Conservation (phyloP, 37 sponge, comb jelly and placozoan species). For the Ianthella basta region DNA sequence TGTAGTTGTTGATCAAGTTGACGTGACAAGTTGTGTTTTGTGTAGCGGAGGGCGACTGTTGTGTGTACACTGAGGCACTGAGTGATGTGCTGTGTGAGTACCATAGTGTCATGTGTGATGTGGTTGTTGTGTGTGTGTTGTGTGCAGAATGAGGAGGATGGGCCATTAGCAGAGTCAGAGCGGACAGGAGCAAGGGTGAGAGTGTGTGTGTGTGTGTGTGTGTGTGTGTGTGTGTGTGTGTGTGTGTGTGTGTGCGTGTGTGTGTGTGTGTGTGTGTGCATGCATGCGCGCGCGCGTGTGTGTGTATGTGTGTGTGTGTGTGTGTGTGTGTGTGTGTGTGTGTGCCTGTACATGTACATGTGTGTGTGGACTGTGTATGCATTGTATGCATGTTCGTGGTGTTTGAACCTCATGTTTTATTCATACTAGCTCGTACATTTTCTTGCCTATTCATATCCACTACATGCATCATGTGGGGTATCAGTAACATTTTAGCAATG, state of each 20-base stretch:
- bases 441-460: too few species aligned
- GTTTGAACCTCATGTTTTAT: too few species aligned
- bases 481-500: too few species aligned
- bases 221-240: conserved; percentile 28
- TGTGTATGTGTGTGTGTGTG: conserved; percentile 26
- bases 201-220: conserved; percentile 28
- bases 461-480: too few species aligned
- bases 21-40: too few species aligned
- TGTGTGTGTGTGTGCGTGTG: conserved; percentile 27
- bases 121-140: conserved; percentile 10
- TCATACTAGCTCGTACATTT: too few species aligned
- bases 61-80: conserved; percentile 26
- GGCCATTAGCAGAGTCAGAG: not conserved
- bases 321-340: conserved; percentile 18
- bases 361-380: not conserved
- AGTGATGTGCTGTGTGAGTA: conserved; percentile 1
- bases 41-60: too few species aligned
- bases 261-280: not conserved
- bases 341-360: not conserved
- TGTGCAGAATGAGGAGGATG: not conserved
- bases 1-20: too few species aligned
- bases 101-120: not conserved
- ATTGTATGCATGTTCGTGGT: not conserved
- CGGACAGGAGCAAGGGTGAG: not conserved
- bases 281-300: not conserved